These are phyloP conservation scores for Sebastes cheni DNA, from an alignment of 2,797 vertebrate genomes.

Conservation along the genomic window DNA sequence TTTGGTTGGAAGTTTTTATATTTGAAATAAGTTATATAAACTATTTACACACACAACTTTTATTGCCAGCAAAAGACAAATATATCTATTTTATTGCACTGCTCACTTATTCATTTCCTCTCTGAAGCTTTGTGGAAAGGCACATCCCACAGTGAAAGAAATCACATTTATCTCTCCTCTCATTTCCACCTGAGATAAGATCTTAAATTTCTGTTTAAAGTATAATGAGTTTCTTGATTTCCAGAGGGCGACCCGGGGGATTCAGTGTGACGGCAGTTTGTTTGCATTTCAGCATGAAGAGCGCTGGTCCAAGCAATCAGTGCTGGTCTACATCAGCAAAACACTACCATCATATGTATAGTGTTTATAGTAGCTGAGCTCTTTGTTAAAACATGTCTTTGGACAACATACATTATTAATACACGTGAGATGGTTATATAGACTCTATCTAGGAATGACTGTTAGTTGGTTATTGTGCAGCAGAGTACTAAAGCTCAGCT, in stretches of 20 bases:
- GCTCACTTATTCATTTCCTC: slow-evolving; percentile 28
- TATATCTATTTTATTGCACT: slow-evolving; percentile 9
- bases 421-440: not conserved
- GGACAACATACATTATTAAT: not conserved
- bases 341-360: not conserved
- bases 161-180: slow-evolving; percentile 7
- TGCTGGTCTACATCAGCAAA: slow-evolving; percentile 2
- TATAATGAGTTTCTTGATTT: slow-evolving; percentile 49
- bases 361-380: not conserved
- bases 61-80: not conserved
- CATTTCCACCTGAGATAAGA: slow-evolving; percentile 52
- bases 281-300: slow-evolving; percentile 11
- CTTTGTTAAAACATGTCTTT: not conserved
- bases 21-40: slow-evolving; percentile 3
- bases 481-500: not conserved
- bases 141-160: not conserved
- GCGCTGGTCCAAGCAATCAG: not conserved
- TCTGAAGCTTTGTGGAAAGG: not conserved
- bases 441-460: not conserved
- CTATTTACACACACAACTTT: not conserved
- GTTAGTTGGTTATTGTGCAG: slow-evolving; percentile 9
- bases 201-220: slow-evolving; percentile 37
- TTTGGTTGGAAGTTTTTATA: not conserved
- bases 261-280: slow-evolving; percentile 16
- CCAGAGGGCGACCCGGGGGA: not conserved